Percentiles rank a stretch among this genome's conserved stretches.
These are phyloP conservation scores for Brachyhypopomus occidentalis DNA, from an alignment of 2,113 vertebrate genomes.

Conservation along the genomic window DNA sequence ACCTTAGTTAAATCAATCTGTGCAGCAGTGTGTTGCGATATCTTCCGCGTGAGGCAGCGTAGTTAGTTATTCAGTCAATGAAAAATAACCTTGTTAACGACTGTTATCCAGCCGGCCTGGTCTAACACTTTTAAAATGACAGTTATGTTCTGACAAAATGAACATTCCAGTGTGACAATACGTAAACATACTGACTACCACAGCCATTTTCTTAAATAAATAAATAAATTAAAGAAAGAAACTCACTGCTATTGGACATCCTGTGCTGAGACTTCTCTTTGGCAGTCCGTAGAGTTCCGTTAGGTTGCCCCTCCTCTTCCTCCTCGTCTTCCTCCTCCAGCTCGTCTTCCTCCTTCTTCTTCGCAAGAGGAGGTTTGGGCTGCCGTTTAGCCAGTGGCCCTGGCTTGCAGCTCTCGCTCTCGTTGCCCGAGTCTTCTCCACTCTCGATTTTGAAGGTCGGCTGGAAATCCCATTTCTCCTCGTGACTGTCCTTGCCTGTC, in stretches of 20 bases:
- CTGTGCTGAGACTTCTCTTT: slow-evolving; percentile 85
- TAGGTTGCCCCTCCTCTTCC: slow-evolving; percentile 74
- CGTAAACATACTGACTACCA: neutral
- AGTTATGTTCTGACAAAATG: too few relatives aligned
- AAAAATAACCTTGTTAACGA: neutral
- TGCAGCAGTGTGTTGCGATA: neutral
- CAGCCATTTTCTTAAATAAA: neutral
- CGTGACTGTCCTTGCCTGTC: slow-evolving; percentile 56
- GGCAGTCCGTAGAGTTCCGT: slow-evolving; percentile 80
- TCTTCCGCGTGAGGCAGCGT: neutral
- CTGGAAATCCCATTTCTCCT: slow-evolving; percentile 78
- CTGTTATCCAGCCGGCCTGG: neutral
- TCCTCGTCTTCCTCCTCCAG: slow-evolving; percentile 74
- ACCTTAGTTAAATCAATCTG: neutral
- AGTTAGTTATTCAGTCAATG: neutral
- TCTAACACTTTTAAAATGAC: neutral
- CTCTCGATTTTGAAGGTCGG: slow-evolving; percentile 79
- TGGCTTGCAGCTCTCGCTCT: slow-evolving; percentile 79
- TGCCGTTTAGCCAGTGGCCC: slow-evolving; percentile 82
- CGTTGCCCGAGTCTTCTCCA: slow-evolving; percentile 76
- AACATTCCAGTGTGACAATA: too few relatives aligned
- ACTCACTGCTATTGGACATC: slow-evolving; percentile 74
- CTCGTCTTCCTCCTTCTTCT: slow-evolving; percentile 81
- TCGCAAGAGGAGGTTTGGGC: slow-evolving; percentile 85
- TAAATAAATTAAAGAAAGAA: neutral